Evolutionary conservation across 2,113 vertebrate species (phyloP), one percentile per base, ranked within the genome.

Genomic region (Bufo bufo): DNA sequence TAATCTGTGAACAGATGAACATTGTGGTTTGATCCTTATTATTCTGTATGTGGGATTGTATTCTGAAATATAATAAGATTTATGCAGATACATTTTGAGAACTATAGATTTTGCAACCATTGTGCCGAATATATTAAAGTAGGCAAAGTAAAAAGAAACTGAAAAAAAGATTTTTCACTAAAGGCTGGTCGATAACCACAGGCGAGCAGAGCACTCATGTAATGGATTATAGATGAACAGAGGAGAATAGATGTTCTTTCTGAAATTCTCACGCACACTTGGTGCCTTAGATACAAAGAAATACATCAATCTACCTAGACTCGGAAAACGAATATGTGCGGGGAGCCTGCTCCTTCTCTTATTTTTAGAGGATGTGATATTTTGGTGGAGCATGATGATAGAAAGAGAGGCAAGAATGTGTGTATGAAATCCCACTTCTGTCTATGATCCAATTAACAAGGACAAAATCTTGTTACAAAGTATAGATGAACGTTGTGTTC

Each of bases 151-250:
- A 49, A 47, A 63, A 12, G 58, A 72, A 75, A 33, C 43, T 9
- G 45, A 12, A 52, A 33, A 75, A 85, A 85, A 85, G 84, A 85
- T 75, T 78, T 59, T 86, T 66, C 58, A 20, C 43, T 43, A 78
- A 54, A 86, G 74, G 59, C 75, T 43, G 85, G 47, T 78, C 75
- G 85, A 78, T 79, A 86, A 79, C 56, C 56, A 65, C 56, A 63
- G 47, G 85, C 75, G 33, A 79, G 43, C 59, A 9, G 45, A 77
- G 50, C 61, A 85, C 61, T 63, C 47, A 66, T 66, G 23, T 49
- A 86, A 86, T 86, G 75, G 85, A 86, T 86, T 86, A 50, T 58
- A 59, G 13, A 49, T 66, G 74, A 66, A 75, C 59, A 8, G 65
- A 54, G 49, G 47, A 79, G 85, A 78, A 61, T 69, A 17, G 45